Percentiles rank a stretch among this genome's conserved stretches.
phyloP scores from a whole-genome alignment of 2,113 vertebrate species.

The Pseudorhombus dupliciocellatus region DNA sequence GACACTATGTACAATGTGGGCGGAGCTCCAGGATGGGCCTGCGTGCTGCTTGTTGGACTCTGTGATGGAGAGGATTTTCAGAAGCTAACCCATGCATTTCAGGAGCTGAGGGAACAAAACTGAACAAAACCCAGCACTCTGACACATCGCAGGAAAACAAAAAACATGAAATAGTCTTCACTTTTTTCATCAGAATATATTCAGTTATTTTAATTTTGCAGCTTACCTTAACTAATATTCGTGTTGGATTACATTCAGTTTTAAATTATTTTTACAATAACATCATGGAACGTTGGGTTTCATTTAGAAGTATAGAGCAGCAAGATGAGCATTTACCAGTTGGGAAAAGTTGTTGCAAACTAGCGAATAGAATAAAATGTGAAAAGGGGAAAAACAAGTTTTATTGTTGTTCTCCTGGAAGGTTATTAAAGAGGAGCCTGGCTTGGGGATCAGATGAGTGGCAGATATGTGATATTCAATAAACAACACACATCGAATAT shows the following conservation, averaged over 20 bases:
- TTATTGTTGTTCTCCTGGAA: not conserved
- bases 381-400: not conserved
- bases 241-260: no score
- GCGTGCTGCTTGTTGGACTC: no score
- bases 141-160: not conserved
- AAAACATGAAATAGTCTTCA: not conserved
- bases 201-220: not conserved
- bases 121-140: no score
- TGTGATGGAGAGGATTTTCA: no score
- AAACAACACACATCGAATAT: slow-evolving; percentile 6
- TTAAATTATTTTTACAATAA: not conserved
- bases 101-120: no score
- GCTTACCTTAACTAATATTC: not conserved
- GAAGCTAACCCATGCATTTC: no score
- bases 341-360: not conserved
- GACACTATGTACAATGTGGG: no score
- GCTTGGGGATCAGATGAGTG: not conserved
- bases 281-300: no score
- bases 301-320: not conserved
- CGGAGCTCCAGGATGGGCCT: no score
- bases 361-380: not conserved
- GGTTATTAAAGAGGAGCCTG: not conserved
- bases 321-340: not conserved
- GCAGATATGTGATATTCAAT: slow-evolving; percentile 48
- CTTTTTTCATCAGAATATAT: not conserved